phyloP scores from a whole-genome alignment of 2,113 vertebrate genomes.

The Aphyosemion australe region DNA sequence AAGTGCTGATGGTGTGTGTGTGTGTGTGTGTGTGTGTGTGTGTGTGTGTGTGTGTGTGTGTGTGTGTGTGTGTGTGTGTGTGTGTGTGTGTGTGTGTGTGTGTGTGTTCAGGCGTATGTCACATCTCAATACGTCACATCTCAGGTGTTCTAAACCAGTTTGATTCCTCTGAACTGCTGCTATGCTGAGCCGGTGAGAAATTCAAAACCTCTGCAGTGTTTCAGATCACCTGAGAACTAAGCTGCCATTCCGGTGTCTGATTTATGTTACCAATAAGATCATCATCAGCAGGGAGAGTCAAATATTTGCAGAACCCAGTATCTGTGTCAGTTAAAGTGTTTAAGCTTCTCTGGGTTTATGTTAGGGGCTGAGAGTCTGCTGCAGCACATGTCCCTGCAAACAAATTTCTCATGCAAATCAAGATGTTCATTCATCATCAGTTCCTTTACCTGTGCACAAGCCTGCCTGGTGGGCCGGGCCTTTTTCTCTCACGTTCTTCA shows the following conservation, averaged over 20 bases:
- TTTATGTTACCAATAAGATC: background rate
- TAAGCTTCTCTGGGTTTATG: background rate
- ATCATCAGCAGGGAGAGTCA: too few relatives aligned
- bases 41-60: background rate
- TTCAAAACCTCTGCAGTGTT: constrained; percentile 9
- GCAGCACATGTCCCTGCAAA: constrained; percentile 13
- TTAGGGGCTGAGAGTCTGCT: background rate
- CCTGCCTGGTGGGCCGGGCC: constrained; percentile 93
- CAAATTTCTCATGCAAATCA: constrained; percentile 61
- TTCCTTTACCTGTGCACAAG: constrained; percentile 87
- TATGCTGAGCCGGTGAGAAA: constrained; percentile 13
- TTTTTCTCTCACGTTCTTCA: constrained; percentile 93
- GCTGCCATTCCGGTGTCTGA: constrained; percentile 11
- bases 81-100: constrained; percentile 7
- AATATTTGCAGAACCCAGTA: background rate
- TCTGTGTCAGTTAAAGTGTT: background rate
- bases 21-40: constrained; percentile 13
- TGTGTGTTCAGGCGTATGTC: constrained; percentile 19
- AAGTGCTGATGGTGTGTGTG: background rate
- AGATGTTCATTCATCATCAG: constrained; percentile 1
- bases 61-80: constrained; percentile 16
- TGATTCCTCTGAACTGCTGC: constrained; percentile 26
- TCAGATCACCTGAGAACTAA: background rate
- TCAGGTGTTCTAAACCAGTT: constrained; percentile 12
- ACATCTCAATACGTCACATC: constrained; percentile 11